Evolutionary conservation across 2,113 vertebrate genomes (phyloP), one percentile per base, ranked within the genome.

Genomic region (Sinocyclocheilus grahami): DNA sequence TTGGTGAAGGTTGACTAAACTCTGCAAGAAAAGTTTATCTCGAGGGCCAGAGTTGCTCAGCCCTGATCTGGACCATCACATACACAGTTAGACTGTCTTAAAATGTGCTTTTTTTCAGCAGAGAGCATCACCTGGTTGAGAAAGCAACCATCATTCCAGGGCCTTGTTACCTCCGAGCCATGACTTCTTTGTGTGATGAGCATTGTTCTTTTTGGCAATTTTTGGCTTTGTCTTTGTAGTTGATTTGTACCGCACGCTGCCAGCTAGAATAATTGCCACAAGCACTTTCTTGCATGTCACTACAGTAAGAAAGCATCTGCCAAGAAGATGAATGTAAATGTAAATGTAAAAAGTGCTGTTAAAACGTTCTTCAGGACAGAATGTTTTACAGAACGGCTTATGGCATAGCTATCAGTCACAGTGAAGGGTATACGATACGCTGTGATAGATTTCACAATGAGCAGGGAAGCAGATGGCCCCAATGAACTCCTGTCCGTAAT

Each of bases 291-390:
- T 39, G 33, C 67, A 58, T 33, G 30, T 83, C 67, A n/a, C 65
- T 55, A 39, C 51, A 11, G 65, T 58, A 74, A 39, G 30, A 39
- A 83, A 58, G 48, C 51, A 39, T 72, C 48, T 39, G 51, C 69
- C 51, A 74, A 13, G 48, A 60, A 72, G 67, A 83, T 74, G 22
- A 74, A 74, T 83, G 69, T 74, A 74, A 72, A 83, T 72, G 67
- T 55, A 58, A 74, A 83, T 74, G 67, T 58, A 74, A 83, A 81
- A 82, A 72, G 30, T 51, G 11, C 48, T 13, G 48, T 51, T 82
- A 60, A 74, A 83, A 83, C 33, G 67, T 74, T 67, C 67, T 74
- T 37, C 48, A 9, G 51, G 74, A 53, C 20, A 60, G 20, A 69
- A 55, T 37, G 65, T 30, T 82, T 67, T 82, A 80, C 81, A 83